phyloP scores from a whole-genome alignment of 2,113 vertebrate genomes.

The Prolemur simus region DNA sequence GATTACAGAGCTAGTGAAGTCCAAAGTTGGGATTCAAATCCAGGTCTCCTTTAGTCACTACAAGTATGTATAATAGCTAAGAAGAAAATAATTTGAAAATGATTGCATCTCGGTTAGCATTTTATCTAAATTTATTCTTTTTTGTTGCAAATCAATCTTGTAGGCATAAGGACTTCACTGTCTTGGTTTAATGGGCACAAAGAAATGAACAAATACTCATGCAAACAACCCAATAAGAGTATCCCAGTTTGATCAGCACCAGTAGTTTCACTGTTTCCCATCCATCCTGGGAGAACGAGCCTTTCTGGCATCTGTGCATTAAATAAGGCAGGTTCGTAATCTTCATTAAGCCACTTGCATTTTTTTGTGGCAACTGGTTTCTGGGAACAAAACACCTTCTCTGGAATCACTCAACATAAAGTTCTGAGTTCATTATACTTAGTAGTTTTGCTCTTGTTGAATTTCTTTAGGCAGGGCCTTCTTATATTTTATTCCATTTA shows the following conservation, averaged over 20 bases:
- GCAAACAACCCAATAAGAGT: background rate
- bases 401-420: background rate
- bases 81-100: background rate
- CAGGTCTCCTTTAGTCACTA: background rate
- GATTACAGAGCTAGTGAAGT: background rate
- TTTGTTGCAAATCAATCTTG: background rate
- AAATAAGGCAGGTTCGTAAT: background rate
- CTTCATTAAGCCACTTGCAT: background rate
- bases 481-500: background rate
- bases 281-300: background rate
- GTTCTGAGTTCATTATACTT: background rate
- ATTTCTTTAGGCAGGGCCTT: background rate
- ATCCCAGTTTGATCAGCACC: background rate
- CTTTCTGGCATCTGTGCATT: background rate
- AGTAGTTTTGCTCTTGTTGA: background rate
- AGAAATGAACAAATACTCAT: background rate
- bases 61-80: background rate
- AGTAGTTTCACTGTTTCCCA: background rate
- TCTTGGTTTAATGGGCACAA: background rate
- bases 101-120: background rate
- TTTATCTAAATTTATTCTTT: background rate
- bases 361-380: background rate
- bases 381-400: background rate
- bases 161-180: background rate
- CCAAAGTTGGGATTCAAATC: background rate